phyloP scores from a whole-genome alignment of 2,888 invertebrate species.

The Cantharis flavilabris region DNA sequence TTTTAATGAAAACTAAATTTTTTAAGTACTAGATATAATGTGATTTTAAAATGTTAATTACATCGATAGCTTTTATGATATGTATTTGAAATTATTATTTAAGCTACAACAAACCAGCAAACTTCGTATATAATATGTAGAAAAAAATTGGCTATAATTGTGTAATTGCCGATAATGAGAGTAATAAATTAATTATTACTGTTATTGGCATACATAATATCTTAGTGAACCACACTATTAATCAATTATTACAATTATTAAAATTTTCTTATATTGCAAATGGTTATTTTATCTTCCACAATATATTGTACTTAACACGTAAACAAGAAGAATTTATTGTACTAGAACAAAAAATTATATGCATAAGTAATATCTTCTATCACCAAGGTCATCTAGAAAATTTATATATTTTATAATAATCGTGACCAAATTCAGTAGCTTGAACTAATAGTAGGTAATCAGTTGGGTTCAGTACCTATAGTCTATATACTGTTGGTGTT shows the following conservation, averaged over 20 bases:
- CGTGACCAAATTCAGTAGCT: background rate
- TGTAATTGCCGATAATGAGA: background rate
- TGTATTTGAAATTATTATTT: no score
- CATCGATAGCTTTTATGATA: no score
- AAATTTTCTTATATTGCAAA: background rate
- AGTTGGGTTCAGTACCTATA: background rate
- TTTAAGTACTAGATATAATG: no score
- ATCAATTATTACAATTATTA: background rate
- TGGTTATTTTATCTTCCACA: background rate
- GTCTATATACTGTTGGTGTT: background rate
- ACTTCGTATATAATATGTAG: background rate
- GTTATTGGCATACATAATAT: background rate
- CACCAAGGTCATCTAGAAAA: background rate
- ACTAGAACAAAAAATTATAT: background rate
- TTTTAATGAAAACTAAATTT: background rate
- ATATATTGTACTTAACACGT: background rate
- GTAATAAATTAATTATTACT: background rate
- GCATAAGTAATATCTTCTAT: background rate
- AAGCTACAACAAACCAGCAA: background rate
- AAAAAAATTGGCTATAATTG: background rate
- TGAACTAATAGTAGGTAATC: background rate
- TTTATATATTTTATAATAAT: background rate
- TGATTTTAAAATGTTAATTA: background rate
- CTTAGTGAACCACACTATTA: background rate
- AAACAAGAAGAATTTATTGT: background rate